These are phyloP conservation scores for Synergus gifuensis DNA, from an alignment of 2,888 invertebrate species.

Conservation along the genomic window DNA sequence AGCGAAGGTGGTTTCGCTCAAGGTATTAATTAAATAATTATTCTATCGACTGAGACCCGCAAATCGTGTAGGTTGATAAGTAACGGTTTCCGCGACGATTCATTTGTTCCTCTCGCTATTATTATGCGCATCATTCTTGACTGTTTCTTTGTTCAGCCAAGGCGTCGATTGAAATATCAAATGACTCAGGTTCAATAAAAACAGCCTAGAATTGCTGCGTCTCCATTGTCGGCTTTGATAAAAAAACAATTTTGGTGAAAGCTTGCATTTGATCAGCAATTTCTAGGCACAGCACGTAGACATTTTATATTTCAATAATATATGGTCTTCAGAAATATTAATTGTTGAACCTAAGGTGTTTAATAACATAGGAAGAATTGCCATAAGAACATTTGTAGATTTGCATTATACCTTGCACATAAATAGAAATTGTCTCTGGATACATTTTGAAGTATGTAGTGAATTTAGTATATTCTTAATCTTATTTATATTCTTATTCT, in stretches of 20 bases:
- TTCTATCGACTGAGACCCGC: constrained; percentile 65
- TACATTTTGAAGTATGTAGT: neutral
- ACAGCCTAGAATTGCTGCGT: neutral
- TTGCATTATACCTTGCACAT: too few relatives aligned
- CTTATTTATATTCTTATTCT: too few relatives aligned
- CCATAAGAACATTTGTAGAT: too few relatives aligned
- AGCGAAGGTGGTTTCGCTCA: constrained; percentile 56
- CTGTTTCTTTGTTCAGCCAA: constrained; percentile 46
- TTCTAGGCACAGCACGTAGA: neutral
- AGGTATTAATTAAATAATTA: constrained; percentile 74
- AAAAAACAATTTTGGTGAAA: constrained; percentile 13
- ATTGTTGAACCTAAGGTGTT: neutral
- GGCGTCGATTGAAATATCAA: constrained; percentile 55
- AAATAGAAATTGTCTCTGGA: neutral
- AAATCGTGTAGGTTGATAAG: constrained; percentile 72
- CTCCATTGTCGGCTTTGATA: neutral
- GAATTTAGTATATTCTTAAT: too few relatives aligned
- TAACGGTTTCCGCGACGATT: constrained; percentile 64
- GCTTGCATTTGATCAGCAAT: neutral
- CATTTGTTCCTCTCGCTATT: constrained; percentile 49
- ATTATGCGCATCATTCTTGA: constrained; percentile 50
- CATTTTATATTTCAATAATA: neutral
- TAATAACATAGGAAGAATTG: constrained; percentile 11
- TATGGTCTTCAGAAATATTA: neutral
- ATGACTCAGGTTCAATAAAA: constrained; percentile 31